Percentiles rank a stretch among this genome's conserved stretches.
phyloP scores from a whole-genome alignment of 2,797 vertebrate genomes.

The Mus minutoides region DNA sequence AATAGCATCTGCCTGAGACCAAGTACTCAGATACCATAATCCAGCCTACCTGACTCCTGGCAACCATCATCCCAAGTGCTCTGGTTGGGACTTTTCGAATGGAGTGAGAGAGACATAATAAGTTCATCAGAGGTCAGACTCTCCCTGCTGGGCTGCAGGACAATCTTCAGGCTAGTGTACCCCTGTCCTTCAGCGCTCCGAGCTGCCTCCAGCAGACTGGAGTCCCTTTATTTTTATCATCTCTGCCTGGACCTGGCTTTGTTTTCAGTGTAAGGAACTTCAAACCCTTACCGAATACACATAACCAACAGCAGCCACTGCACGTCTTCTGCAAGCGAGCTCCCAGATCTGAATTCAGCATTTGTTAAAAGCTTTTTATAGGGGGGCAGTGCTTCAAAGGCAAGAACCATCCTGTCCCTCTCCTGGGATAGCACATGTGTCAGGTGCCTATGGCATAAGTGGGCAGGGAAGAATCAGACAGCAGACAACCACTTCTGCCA shows the following conservation, averaged over 20 bases:
- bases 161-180: background rate
- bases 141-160: accelerated
- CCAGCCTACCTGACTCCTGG: background rate
- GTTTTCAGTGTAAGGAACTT: background rate
- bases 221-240: background rate
- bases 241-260: background rate
- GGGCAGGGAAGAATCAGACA: slow-evolving; percentile 7
- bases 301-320: background rate
- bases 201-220: background rate
- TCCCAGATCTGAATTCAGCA: background rate
- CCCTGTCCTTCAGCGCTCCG: background rate
- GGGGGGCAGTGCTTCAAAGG: background rate
- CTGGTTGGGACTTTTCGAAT: background rate
- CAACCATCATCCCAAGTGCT: background rate
- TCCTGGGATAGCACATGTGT: background rate
- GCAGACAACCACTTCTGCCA: background rate
- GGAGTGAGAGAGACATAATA: background rate
- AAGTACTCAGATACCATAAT: background rate
- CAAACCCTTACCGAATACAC: slow-evolving; percentile 46
- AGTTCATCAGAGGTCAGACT: accelerated
- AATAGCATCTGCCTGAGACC: background rate
- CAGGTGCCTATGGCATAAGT: slow-evolving; percentile 12
- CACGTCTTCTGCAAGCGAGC: slow-evolving; percentile 21
- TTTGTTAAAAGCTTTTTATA: slow-evolving; percentile 51
- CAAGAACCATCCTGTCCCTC: slow-evolving; percentile 19